Evolutionary conservation across 2,888 invertebrate species (phyloP), one percentile per base, ranked within the genome.

Genomic region (Nesidiocoris tenuis): DNA sequence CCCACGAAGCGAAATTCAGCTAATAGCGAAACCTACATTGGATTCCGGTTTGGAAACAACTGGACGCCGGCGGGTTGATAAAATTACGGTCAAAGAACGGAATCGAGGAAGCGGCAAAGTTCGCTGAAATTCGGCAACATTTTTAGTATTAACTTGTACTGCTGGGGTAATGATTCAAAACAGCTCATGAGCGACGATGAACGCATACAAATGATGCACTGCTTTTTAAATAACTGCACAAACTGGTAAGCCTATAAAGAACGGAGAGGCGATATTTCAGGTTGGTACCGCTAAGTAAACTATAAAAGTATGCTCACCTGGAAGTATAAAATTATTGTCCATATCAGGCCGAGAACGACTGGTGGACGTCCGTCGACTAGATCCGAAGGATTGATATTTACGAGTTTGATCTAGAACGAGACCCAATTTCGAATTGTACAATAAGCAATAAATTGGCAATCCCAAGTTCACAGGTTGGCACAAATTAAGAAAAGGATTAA

Each of bases 251-350:
- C n/a, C n/a, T n/a, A n/a, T n/a, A n/a, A n/a, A n/a, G n/a, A n/a
- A n/a, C n/a, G n/a, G n/a, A n/a, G n/a, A n/a, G n/a, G n/a, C n/a
- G n/a, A n/a, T n/a, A n/a, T n/a, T n/a, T n/a, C n/a, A n/a, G n/a
- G n/a, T n/a, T n/a, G n/a, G n/a, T n/a, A n/a, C n/a, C n/a, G n/a
- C n/a, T n/a, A n/a, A n/a, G n/a, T n/a, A n/a, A n/a, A n/a, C n/a
- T n/a, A n/a, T n/a, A n/a, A n/a, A n/a, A n/a, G n/a, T n/a, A 39
- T 12, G 19, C 65, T 74, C 19, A 97, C 98, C 92, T 98, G 97
- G 92, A 98, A 98, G 86, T 97, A 96, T 78, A 98, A 88, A 84
- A 98, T 98, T 84, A 98, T 96, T 82, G 96, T 98, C 98, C 98
- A 98, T 82, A 98, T 95, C 74, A 98, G 90, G 79, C 98, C 98